Base-by-base conservation (phyloP, 2,797 vertebrate genomes). In the Poeciliopsis turneri region DNA sequence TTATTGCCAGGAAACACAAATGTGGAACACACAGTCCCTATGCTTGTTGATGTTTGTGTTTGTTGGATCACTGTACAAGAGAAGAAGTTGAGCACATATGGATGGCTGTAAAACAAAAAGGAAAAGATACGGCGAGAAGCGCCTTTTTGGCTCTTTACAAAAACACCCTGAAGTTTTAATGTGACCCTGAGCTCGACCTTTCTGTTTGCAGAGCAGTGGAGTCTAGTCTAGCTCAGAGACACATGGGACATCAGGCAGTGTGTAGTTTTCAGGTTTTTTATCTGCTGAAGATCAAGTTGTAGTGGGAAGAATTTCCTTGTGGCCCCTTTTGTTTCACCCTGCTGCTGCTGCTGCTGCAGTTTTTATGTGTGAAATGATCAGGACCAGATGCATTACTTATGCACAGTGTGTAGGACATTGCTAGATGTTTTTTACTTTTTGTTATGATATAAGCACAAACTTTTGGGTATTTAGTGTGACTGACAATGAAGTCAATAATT, bases 1-100 rank as follows among this genome's bases (percentile, higher is more conserved):
- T 73, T 45, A 78, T 78, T 84, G 84, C 86, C 84, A 90, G 85
- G 68, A 87, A 85, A 82, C 49, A 86, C 79, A 81, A 71, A 74
- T 6, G 39, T 64, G 43, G 78, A 87, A 81, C 72, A 83, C 72
- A 78, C 39, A 84, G 81, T 76, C 77, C 75, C 43, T 3, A 13
- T 47, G 72, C 59, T 68, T 78, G 86, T 78, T 82, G 74, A 76
- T 86, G 71, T 76, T 75, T 84, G 74, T 85, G 71, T 87, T 85
- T 81, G 64, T 84, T 83, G 78, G 86, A 87, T 81, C 75, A 53
- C 23, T 45, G 55, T 69, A 47, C 78, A 82, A 79, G 82, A 43
- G 45, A 72, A 45, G 49, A 79, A 66, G 55, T 15, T 61, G 68
- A 76, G 73, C 47, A 64, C 71, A 75, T 16, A 80, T 46, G 39